A percentile compares a stretch with the other conserved stretches of the same genome.
Conservation (phyloP, 2,888 invertebrate genomes). For the Hymenopus coronatus region DNA sequence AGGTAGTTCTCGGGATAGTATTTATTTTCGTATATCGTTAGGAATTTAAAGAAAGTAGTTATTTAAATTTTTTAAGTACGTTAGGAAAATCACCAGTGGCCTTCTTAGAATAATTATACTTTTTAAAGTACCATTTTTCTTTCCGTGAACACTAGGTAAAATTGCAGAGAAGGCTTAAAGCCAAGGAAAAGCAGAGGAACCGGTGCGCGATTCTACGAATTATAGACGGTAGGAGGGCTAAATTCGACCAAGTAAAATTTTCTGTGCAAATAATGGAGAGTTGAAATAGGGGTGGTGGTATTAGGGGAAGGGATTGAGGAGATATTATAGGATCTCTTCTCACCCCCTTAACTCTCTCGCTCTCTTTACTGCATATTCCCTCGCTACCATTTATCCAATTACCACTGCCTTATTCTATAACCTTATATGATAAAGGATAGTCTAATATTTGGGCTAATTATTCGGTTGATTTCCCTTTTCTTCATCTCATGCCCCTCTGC, state of each 20-base stretch:
- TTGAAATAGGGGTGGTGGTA: background rate
- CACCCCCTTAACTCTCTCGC: conserved; percentile 3
- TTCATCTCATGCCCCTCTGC: conserved; percentile 4
- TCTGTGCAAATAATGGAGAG: conserved; percentile 26
- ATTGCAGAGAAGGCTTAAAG: background rate
- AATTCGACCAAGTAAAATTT: conserved; percentile 29
- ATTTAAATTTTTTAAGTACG: too few relatives aligned
- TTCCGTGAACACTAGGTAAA: background rate
- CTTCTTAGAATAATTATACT: background rate
- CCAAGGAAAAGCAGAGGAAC: background rate
- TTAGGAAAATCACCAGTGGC: too few relatives aligned
- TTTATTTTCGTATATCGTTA: too few relatives aligned
- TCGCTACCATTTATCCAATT: conserved; percentile 34
- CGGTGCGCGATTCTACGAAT: conserved; percentile 7
- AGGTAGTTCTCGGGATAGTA: too few relatives aligned
- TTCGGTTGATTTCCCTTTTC: conserved; percentile 35
- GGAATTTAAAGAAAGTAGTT: too few relatives aligned
- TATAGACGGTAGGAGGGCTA: background rate
- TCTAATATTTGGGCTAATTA: conserved; percentile 38
- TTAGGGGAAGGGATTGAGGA: background rate
- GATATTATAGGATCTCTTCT: conserved; percentile 13
- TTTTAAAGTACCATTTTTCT: background rate
- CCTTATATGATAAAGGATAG: conserved; percentile 35
- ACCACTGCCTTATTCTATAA: conserved; percentile 34
- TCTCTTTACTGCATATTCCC: conserved; percentile 26